A percentile compares a stretch with the other conserved stretches of the same genome.
phyloP scores from a whole-genome alignment of 1,140 invertebrate species.

The Caenorhabditis brenneri region DNA sequence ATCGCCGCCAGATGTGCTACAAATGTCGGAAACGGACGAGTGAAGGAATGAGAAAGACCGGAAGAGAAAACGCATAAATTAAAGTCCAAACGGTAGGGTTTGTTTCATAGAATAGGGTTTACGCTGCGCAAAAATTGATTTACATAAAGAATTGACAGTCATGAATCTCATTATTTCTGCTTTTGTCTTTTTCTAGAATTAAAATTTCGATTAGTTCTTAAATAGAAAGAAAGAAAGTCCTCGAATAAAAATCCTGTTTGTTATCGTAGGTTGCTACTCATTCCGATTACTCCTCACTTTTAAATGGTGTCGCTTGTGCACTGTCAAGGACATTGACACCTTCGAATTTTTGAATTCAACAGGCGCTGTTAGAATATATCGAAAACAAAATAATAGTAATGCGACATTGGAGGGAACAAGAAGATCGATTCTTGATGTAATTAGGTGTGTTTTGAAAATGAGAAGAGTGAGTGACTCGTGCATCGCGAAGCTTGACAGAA shows the following conservation, averaged over 20 bases:
- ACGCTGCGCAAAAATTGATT: neutral
- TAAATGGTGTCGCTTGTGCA: neutral
- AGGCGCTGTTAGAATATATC: neutral
- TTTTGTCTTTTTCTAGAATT: no score
- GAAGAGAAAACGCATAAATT: slow-evolving; percentile 32
- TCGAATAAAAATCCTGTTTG: neutral
- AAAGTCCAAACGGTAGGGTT: neutral
- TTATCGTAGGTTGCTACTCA: neutral
- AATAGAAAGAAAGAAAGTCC: no score
- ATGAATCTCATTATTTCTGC: no score
- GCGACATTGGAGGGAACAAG: neutral
- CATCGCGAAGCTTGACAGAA: neutral
- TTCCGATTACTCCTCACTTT: neutral
- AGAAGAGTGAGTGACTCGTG: neutral
- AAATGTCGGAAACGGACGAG: slow-evolving; percentile 36
- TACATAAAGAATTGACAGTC: neutral
- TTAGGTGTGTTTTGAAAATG: slow-evolving; percentile 19
- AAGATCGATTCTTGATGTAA: slow-evolving; percentile 25
- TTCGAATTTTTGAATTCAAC: neutral
- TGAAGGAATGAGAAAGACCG: slow-evolving; percentile 11
- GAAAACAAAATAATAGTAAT: neutral
- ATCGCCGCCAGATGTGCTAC: slow-evolving; percentile 37
- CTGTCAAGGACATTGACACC: slow-evolving; percentile 29
- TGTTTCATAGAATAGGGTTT: slow-evolving; percentile 13
- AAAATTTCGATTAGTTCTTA: no score